Conservation (phyloP, 2,797 vertebrate genomes). For the Mormyrus proboscirostris region DNA sequence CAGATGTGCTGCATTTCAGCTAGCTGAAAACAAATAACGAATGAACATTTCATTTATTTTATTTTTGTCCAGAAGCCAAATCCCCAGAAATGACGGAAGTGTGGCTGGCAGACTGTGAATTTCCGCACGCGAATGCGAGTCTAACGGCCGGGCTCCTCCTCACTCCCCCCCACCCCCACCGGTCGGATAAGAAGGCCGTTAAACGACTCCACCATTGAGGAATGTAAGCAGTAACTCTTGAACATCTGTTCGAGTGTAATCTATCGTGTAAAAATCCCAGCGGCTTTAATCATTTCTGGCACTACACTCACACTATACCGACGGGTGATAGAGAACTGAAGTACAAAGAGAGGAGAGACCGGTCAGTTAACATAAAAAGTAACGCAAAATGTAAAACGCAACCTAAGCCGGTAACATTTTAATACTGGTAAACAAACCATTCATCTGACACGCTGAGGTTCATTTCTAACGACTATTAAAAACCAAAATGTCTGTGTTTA, state of each 20-base stretch:
- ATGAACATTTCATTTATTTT: background rate
- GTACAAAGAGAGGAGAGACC: background rate
- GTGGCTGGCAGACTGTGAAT: background rate
- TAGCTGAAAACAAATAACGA: background rate
- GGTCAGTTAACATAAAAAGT: background rate
- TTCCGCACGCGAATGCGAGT: background rate
- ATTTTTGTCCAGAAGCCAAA: background rate
- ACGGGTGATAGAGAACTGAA: background rate
- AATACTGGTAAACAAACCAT: background rate
- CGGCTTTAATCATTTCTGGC: conserved; percentile 3
- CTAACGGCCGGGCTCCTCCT: background rate
- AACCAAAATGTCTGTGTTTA: background rate
- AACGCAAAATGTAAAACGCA: background rate
- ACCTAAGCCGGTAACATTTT: background rate
- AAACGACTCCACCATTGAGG: background rate
- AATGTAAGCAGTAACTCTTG: conserved; percentile 10
- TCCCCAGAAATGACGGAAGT: background rate
- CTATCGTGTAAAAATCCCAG: conserved; percentile 13
- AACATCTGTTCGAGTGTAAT: conserved; percentile 18
- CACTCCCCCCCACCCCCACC: background rate
- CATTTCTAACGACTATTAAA: background rate
- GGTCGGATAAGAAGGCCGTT: background rate
- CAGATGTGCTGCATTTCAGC: background rate
- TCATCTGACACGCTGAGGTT: background rate
- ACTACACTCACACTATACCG: background rate